phyloP scores from a whole-genome alignment of 2,888 invertebrate genomes.

The Leptinotarsa haldemani region DNA sequence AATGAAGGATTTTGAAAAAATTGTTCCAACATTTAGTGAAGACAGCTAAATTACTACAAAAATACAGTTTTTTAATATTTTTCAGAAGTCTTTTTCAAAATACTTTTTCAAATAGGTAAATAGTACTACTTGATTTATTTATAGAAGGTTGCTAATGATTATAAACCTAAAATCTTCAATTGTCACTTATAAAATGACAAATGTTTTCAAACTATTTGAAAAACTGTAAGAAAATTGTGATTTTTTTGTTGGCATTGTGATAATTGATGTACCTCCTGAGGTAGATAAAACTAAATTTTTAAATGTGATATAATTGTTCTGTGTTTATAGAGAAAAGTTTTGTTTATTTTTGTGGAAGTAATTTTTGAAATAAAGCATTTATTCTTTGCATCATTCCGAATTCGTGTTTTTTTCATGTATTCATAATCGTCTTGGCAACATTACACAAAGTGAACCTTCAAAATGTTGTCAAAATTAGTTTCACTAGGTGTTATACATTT shows the following conservation, averaged over 20 bases:
- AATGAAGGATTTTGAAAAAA: background rate
- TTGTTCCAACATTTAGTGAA: too few species aligned
- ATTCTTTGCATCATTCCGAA: slow-evolving; percentile 14
- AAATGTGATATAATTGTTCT: slow-evolving; percentile 17
- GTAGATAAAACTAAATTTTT: slow-evolving; percentile 15
- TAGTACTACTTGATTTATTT: too few species aligned
- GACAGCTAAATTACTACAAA: too few species aligned
- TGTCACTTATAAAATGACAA: background rate
- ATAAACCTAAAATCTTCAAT: background rate
- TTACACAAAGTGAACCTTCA: too few species aligned
- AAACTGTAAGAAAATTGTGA: slow-evolving; percentile 7
- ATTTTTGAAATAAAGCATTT: slow-evolving; percentile 20
- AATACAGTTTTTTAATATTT: too few species aligned
- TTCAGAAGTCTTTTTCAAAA: too few species aligned
- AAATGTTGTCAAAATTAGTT: too few species aligned
- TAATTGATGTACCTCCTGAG: slow-evolving; percentile 44
- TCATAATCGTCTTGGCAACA: background rate
- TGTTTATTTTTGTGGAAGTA: slow-evolving; percentile 8
- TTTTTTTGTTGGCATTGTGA: slow-evolving; percentile 50
- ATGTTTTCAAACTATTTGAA: background rate
- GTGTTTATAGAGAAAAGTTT: slow-evolving; percentile 8
- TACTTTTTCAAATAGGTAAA: too few species aligned
- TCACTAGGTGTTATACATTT: too few species aligned
- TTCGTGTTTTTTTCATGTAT: background rate
- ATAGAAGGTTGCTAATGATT: background rate